Evolutionary conservation across 2,888 invertebrate genomes (phyloP).

Genomic region (Sphaeridia pumilis): DNA sequence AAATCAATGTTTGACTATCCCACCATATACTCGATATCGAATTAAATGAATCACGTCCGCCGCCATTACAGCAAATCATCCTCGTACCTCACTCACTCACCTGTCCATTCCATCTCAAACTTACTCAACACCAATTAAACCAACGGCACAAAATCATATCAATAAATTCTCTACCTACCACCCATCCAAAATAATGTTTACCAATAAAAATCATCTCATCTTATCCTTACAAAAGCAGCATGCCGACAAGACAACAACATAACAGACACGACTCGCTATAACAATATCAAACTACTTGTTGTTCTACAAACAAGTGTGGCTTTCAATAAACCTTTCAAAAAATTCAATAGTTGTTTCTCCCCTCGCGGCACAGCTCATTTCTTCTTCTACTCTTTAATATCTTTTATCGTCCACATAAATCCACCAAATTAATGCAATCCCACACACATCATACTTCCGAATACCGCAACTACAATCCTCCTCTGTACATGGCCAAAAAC

Average conservation of each 20-base stretch:
- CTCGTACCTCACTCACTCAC: not conserved
- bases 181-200: conserved; percentile 28
- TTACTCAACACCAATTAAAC: conserved; percentile 31
- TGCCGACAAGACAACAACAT: no score
- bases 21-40: no score
- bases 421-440: not conserved
- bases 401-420: conserved; percentile 1
- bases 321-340: no score
- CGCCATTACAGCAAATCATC: no score
- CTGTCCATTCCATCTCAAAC: conserved; percentile 17
- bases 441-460: not conserved
- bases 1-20: no score
- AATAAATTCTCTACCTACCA: conserved; percentile 29
- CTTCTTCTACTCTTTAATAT: conserved; percentile 29
- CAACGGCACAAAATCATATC: conserved; percentile 26
- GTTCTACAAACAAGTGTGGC: no score
- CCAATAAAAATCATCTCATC: conserved; percentile 25
- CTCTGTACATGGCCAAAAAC: not conserved
- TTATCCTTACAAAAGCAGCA: conserved; percentile 18
- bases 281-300: no score
- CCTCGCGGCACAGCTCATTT: no score
- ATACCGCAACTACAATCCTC: not conserved
- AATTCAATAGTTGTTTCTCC: no score
- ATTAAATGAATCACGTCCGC: no score
- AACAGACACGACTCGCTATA: no score